Conservation (phyloP, 1,140 invertebrate species). For the Wiebesia pumilae region DNA sequence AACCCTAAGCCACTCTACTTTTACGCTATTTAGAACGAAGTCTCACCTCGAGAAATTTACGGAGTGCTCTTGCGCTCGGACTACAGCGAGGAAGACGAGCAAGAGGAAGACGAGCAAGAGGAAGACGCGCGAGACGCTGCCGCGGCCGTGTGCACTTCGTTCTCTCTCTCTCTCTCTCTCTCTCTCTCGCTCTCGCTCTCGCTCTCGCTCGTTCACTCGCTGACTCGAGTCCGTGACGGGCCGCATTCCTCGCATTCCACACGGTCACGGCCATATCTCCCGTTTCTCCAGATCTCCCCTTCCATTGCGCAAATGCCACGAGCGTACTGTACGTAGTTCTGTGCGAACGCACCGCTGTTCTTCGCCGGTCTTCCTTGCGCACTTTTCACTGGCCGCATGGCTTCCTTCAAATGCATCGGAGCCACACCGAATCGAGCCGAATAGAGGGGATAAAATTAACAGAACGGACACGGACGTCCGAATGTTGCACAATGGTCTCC, state of each 20-base stretch:
- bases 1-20: neutral
- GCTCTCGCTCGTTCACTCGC: conserved; percentile 14
- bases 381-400: neutral
- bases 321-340: neutral
- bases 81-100: neutral
- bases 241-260: conserved; percentile 72
- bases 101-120: conserved; percentile 49
- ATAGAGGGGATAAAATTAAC: neutral
- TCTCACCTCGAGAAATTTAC: conserved; percentile 18
- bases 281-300: conserved; percentile 68
- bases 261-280: conserved; percentile 74
- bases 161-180: neutral
- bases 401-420: neutral
- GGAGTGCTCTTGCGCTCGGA: neutral
- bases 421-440: neutral
- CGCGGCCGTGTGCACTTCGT: neutral
- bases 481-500: neutral
- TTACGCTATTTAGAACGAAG: neutral
- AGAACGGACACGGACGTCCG: neutral
- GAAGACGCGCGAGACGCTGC: conserved; percentile 49
- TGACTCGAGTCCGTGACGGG: conserved; percentile 65
- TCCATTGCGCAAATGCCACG: neutral
- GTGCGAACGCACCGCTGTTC: neutral
- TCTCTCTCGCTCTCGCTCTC: neutral
- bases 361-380: neutral